phyloP scores from a whole-genome alignment of 2,888 invertebrate genomes.

The Trisateles emortualis region DNA sequence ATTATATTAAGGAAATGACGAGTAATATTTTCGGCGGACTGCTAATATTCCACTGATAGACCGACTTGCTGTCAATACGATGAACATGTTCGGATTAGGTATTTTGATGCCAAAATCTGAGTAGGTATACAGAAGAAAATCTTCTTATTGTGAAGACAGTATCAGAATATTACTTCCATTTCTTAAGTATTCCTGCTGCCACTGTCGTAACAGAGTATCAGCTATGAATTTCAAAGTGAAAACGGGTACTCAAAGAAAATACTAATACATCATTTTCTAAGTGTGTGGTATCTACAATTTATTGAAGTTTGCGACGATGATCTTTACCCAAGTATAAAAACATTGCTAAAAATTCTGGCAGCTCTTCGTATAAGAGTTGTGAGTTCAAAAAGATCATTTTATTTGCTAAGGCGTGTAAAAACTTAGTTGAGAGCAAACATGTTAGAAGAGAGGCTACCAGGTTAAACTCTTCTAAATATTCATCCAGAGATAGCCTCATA shows the following conservation, averaged over 20 bases:
- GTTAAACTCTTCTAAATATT: not conserved
- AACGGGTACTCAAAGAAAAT: not conserved
- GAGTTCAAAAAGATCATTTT: not conserved
- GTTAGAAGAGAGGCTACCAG: not conserved
- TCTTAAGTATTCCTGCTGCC: not conserved
- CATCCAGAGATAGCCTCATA: not conserved
- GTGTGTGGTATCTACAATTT: not conserved
- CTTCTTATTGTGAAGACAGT: no score
- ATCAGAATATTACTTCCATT: no score
- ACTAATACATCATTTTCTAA: not conserved
- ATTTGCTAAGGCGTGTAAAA: not conserved
- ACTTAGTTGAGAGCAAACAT: not conserved
- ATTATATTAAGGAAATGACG: not conserved
- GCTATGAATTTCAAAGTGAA: not conserved
- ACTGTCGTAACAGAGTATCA: not conserved
- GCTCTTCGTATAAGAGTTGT: not conserved
- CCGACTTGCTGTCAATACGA: no score
- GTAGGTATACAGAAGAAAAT: no score
- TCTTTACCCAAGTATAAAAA: not conserved
- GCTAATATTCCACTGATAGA: no score
- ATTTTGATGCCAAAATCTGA: no score
- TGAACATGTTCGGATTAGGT: no score
- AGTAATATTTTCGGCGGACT: not conserved
- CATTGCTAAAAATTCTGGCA: not conserved
- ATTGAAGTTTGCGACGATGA: not conserved